Base-by-base conservation (phyloP, 2,797 vertebrate species). In the Acridotheres tristis region DNA sequence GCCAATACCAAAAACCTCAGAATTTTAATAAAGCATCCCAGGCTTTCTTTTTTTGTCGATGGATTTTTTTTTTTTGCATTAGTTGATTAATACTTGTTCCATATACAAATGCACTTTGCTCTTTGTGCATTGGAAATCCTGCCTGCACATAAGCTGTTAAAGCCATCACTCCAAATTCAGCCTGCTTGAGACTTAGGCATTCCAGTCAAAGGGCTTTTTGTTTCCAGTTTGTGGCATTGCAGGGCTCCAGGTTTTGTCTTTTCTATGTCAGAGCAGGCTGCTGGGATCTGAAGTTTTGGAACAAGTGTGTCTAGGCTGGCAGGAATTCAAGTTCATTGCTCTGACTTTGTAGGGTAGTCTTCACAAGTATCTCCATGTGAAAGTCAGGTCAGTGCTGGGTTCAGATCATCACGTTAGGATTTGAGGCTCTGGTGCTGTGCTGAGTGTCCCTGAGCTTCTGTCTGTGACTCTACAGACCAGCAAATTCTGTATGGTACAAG, bases 121-220 rank as follows among this genome's bases (percentile, higher is more conserved):
- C 17, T 47, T 57, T 79, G 23, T 80, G 43, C 18, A 8, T 68
- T 83, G 42, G 47, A 40, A 85, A 67, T 75, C 47, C 66, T 62
- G 59, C 48, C 59, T 83, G 23, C 43, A 72, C 4, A 0, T 45
- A 22, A 69, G 29, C 40, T 36, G n/a, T 38, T 94, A 25, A 74
- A 77, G 16, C 50, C 51, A 48, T 66, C 18, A 6, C 55, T 91
- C n/a, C 43, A 50, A 71, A 69, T 77, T 36, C 38, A 50, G 57
- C 51, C 77, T 57, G 42, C 65, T 67, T 86, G 57, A 34, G 50
- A 34, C 66, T 58, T 43, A 21, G 40, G 36, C 30, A 82, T 81
- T 71, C 42, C 42, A 34, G 57, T 87, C 62, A 66, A 75, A 90
- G 36, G 23, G 48, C 11, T 92, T 92, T 92, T 32, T 85, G 59